Evolutionary conservation across 2,888 invertebrate species (phyloP), one percentile per base, ranked within the genome.

Genomic region (Eupithecia subfuscata): DNA sequence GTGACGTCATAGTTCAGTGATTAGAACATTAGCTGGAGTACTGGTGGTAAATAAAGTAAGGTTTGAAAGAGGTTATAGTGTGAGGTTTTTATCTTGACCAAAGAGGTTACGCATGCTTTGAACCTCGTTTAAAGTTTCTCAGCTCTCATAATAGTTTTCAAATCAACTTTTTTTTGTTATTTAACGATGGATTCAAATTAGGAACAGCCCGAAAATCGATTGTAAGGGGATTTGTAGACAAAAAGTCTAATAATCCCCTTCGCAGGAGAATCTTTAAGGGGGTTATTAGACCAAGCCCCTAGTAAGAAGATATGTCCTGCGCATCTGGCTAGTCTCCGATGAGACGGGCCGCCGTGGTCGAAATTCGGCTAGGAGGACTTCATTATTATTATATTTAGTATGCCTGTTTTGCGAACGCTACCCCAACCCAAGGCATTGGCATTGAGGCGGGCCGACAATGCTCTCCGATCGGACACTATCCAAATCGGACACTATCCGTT

Each of bases 21-120:
- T 84, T 84, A 85, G 82, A 80, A 84, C 85, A 91, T 90, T 91
- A 91, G 85, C 86, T 83, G 85, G 86, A 87, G 89, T 90, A 91
- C 80, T 60, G 90, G 77, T 78, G 34, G 87, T 84, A 88, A 71
- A 83, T 73, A 73, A 22, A 56, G 22, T 22, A 12, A 22, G 22
- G 12, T 3, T 56, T 22, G 12, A 22, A 56, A 56, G 12, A 56
- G 22, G 52, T n/a, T 22, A 8, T 52, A 11, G 2, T 22, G 52
- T 4, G 5, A 11, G 25, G 25, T 25, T 60, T 60, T 5, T 60
- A 60, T 60, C 60, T 60, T 22, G 60, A 60, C 22, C 56, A 22
- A 22, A 56, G 56, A 56, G 56, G 22, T 56, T 56, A 11, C n/a
- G 52, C n/a, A 22, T 11, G 6, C 9, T 52, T 52, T n/a, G 52